Evolutionary conservation across 2,113 vertebrate genomes (phyloP).

Genomic region (Hirundichthys speculiger): DNA sequence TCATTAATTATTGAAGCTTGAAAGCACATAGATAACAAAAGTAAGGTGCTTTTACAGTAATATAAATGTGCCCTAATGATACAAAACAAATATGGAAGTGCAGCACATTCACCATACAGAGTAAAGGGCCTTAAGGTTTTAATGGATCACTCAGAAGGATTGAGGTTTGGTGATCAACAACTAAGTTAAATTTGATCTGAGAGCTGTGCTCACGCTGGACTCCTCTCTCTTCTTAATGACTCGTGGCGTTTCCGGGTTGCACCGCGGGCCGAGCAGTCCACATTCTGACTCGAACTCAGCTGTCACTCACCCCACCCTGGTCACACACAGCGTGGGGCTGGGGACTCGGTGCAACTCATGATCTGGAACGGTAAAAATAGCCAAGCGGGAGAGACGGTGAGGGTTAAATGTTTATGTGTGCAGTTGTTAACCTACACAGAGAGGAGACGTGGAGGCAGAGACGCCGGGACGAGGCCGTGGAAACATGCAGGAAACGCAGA

Average conservation of each 20-base stretch:
- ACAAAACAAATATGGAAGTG: too few relatives aligned
- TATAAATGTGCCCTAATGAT: too few relatives aligned
- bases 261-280: conserved; percentile 11
- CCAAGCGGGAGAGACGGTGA: conserved; percentile 29
- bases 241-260: conserved; percentile 41
- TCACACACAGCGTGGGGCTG: conserved; percentile 28
- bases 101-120: too few relatives aligned
- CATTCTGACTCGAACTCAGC: conserved; percentile 45
- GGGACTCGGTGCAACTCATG: conserved; percentile 18
- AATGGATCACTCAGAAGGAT: too few relatives aligned
- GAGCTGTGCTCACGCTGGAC: conserved; percentile 7
- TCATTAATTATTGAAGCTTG: too few relatives aligned
- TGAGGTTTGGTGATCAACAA: too few relatives aligned
- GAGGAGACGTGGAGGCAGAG: conserved; percentile 23
- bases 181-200: conserved; percentile 12
- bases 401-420: conserved; percentile 53
- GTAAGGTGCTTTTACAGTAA: too few relatives aligned
- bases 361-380: conserved; percentile 66
- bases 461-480: conserved; percentile 30
- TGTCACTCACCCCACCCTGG: conserved; percentile 49
- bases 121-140: too few relatives aligned
- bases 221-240: conserved; percentile 7
- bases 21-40: too few relatives aligned
- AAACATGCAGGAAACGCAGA: conserved; percentile 6
- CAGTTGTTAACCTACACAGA: conserved; percentile 56